These are phyloP conservation scores for Barbus barbus DNA, from an alignment of 2,113 vertebrate species.

Conservation along the genomic window DNA sequence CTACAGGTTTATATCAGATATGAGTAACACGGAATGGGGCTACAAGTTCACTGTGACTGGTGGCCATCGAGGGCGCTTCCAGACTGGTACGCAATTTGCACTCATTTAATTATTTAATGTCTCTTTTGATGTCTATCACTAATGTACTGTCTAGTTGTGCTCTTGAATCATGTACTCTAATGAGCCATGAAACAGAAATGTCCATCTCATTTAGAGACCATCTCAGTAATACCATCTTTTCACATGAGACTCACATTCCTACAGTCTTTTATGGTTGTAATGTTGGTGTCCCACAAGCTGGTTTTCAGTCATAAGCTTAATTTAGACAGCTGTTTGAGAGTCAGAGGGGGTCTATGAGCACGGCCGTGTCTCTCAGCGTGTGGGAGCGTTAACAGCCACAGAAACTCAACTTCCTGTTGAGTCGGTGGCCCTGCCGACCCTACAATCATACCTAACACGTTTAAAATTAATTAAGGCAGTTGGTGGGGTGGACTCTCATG, in stretches of 20 bases:
- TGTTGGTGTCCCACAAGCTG: not conserved
- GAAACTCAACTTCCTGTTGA: slow-evolving; percentile 1
- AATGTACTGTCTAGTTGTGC: not conserved
- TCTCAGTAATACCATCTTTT: not conserved
- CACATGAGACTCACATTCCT: not conserved
- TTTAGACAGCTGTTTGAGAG: not conserved
- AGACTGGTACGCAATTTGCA: slow-evolving; percentile 81
- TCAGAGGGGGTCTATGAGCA: not conserved
- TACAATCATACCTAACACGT: not conserved
- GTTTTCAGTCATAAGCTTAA: not conserved
- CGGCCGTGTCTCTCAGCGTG: not conserved
- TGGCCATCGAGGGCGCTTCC: slow-evolving; percentile 93
- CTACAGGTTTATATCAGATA: slow-evolving; percentile 93
- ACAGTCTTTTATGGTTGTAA: not conserved
- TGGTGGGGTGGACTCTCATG: not conserved
- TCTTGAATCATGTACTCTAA: not conserved
- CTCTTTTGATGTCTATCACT: not conserved
- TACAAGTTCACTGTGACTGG: slow-evolving; percentile 95
- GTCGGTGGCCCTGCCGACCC: not conserved
- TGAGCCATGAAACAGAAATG: slow-evolving; percentile 4
- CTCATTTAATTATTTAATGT: not conserved
- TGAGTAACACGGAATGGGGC: slow-evolving; percentile 99
- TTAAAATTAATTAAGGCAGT: not conserved
- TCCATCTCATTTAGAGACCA: not conserved
- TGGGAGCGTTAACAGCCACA: not conserved